A percentile compares a stretch with the other conserved stretches of the same genome.
Conservation (phyloP, 2,888 invertebrate genomes). For the Ptycholaimellus sp. region DNA sequence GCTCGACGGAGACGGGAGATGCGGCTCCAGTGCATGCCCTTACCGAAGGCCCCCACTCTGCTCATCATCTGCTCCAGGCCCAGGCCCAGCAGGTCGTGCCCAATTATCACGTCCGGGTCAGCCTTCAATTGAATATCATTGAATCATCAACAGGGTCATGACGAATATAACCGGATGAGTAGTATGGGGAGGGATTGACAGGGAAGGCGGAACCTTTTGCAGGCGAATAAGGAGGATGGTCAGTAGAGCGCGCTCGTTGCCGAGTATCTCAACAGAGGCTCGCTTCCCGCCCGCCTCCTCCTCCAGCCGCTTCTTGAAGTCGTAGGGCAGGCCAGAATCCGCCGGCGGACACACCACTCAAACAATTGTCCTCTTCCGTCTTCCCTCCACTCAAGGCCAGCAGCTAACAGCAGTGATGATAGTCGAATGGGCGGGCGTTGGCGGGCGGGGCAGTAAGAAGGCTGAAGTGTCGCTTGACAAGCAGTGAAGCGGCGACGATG, state of each 20-base stretch:
- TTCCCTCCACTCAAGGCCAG: too few relatives aligned
- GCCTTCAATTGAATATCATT: too few relatives aligned
- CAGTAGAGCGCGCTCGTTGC: conserved; percentile 60
- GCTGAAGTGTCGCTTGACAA: not conserved
- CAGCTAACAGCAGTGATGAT: conserved; percentile 3
- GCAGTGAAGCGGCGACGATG: not conserved
- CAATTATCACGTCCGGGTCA: conserved; percentile 84
- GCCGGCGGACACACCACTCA: conserved; percentile 56
- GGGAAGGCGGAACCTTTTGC: too few relatives aligned
- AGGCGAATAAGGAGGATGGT: conserved; percentile 63
- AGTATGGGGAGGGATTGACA: too few relatives aligned
- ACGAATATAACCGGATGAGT: too few relatives aligned
- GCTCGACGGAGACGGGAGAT: conserved; percentile 57
- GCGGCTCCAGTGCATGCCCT: too few relatives aligned
- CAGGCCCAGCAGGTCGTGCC: conserved; percentile 69
- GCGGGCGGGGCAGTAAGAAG: too few relatives aligned
- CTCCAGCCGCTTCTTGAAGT: conserved; percentile 45
- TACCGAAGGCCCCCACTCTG: conserved; percentile 43
- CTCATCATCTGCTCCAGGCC: conserved; percentile 70
- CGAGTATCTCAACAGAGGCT: conserved; percentile 40
- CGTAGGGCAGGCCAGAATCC: conserved; percentile 54
- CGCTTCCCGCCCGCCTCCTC: conserved; percentile 27
- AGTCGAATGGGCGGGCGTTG: too few relatives aligned
- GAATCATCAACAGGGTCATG: too few relatives aligned
- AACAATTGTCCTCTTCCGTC: conserved; percentile 11